phyloP scores from a whole-genome alignment of 2,888 invertebrate species.

The Rhodophaea formosa region DNA sequence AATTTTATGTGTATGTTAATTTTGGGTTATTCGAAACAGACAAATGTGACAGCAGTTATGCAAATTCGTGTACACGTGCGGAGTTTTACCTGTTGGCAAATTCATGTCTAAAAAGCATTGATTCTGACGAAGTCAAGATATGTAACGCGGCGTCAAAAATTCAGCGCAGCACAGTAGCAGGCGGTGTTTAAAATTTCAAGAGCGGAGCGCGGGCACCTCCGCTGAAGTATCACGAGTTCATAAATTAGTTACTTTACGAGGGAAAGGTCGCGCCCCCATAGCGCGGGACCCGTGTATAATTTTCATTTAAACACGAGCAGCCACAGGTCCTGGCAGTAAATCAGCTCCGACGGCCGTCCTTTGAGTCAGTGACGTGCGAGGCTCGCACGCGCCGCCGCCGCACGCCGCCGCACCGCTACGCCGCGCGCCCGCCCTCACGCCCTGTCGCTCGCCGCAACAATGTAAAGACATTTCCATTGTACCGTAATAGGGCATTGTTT shows the following conservation, averaged over 20 bases:
- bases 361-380: slow-evolving; percentile 44
- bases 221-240: slow-evolving; percentile 68
- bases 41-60: not conserved
- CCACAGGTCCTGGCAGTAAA: slow-evolving; percentile 72
- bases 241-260: slow-evolving; percentile 76
- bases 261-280: slow-evolving; percentile 64
- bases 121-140: slow-evolving; percentile 49
- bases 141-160: slow-evolving; percentile 59
- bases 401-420: slow-evolving; percentile 27
- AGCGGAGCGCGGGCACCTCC: slow-evolving; percentile 60
- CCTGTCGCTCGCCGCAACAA: slow-evolving; percentile 55
- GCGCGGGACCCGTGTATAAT: slow-evolving; percentile 67
- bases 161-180: slow-evolving; percentile 54
- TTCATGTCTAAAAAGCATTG: slow-evolving; percentile 39
- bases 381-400: slow-evolving; percentile 30
- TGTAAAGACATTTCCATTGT: slow-evolving; percentile 77
- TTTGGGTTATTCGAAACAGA: not conserved
- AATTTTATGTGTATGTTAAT: slow-evolving; percentile 12
- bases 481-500: slow-evolving; percentile 76
- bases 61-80: not conserved
- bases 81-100: slow-evolving; percentile 21
- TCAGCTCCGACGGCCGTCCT: slow-evolving; percentile 64
- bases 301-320: slow-evolving; percentile 73
- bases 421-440: slow-evolving; percentile 30
- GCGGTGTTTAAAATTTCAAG: slow-evolving; percentile 71